Percentiles rank a stretch among this genome's conserved stretches.
These are phyloP conservation scores for Dione vanillae DNA, from an alignment of 2,888 invertebrate genomes.

Conservation along the genomic window DNA sequence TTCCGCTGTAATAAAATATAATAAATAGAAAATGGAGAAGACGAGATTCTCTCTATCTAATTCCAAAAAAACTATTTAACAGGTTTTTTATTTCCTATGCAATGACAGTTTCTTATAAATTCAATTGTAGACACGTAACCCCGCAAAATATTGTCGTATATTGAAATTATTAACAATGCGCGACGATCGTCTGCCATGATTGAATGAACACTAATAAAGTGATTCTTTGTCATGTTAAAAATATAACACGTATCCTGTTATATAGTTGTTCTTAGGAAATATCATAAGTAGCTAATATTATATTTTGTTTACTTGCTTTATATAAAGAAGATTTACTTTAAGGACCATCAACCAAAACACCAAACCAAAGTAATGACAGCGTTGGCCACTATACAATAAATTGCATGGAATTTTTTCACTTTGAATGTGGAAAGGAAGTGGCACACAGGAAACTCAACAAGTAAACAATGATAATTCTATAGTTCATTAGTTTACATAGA, in stretches of 20 bases:
- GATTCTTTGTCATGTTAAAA: conserved; percentile 30
- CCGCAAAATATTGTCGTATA: conserved; percentile 6
- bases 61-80: background rate
- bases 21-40: too few relatives aligned
- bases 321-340: too few relatives aligned
- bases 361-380: background rate
- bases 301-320: too few relatives aligned
- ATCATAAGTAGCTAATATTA: background rate
- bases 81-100: background rate
- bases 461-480: conserved; percentile 36
- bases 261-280: background rate
- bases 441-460: conserved; percentile 34
- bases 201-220: conserved; percentile 37
- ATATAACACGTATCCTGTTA: conserved; percentile 1
- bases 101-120: background rate
- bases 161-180: conserved; percentile 32
- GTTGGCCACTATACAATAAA: conserved; percentile 6
- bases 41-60: too few relatives aligned
- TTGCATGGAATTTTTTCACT: conserved; percentile 26
- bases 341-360: too few relatives aligned
- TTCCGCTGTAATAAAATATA: too few relatives aligned
- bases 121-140: background rate
- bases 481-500: conserved; percentile 7
- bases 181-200: conserved; percentile 29
- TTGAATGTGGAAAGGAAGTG: conserved; percentile 31